phyloP scores from a whole-genome alignment of 2,113 vertebrate species.

The Gnathonemus longibarbis region DNA sequence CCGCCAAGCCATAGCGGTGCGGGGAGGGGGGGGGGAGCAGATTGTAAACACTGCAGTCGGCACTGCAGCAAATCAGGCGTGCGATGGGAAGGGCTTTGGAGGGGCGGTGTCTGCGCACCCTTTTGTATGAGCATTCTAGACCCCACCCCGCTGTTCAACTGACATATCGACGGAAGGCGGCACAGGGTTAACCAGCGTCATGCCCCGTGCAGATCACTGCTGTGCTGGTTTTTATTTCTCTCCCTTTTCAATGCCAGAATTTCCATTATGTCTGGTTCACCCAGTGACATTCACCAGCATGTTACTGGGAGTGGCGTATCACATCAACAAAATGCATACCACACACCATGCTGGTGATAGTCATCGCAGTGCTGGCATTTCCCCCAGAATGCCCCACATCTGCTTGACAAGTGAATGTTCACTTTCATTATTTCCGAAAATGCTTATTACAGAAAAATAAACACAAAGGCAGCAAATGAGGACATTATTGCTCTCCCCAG shows the following conservation, averaged over 20 bases:
- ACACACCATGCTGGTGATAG: not conserved
- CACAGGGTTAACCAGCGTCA: slow-evolving; percentile 39
- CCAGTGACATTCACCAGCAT: not conserved
- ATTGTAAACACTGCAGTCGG: slow-evolving; percentile 75
- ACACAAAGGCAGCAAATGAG: not conserved
- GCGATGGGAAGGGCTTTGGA: slow-evolving; percentile 54
- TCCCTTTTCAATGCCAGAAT: not conserved
- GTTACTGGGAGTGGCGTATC: not conserved
- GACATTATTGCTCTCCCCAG: not conserved
- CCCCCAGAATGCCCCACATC: not conserved
- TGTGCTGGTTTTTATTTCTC: not conserved
- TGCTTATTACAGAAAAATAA: not conserved
- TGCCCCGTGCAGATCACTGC: not conserved
- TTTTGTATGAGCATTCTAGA: slow-evolving; percentile 50
- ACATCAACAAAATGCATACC: not conserved
- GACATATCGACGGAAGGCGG: not conserved
- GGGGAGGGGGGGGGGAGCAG: slow-evolving; percentile 51
- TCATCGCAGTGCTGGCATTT: not conserved
- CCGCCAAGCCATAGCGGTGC: slow-evolving; percentile 13
- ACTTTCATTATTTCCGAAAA: not conserved
- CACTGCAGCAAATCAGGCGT: slow-evolving; percentile 78
- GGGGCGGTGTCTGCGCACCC: slow-evolving; percentile 43
- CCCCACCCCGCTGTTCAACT: not conserved
- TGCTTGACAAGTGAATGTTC: not conserved
- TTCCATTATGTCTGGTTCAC: not conserved